Conservation (phyloP, 2,113 vertebrate genomes). For the Todiramphus saurophagus region DNA sequence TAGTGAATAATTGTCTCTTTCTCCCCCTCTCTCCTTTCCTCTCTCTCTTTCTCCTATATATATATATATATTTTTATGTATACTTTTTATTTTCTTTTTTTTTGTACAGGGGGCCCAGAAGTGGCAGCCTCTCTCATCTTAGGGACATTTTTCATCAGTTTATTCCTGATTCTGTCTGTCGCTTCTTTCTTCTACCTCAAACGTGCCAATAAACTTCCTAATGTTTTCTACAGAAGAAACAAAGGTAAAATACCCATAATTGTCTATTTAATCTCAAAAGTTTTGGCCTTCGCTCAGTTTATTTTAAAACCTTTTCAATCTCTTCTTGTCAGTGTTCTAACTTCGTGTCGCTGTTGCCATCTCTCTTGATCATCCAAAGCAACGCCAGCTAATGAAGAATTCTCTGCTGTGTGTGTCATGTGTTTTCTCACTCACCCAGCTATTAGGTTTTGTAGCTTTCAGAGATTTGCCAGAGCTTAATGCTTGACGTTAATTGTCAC, state of each 20-base stretch:
- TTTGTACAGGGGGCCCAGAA: slow-evolving; percentile 80
- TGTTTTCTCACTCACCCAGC: neutral
- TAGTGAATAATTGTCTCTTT: neutral
- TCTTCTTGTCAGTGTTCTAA: neutral
- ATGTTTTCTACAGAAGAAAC: slow-evolving; percentile 85
- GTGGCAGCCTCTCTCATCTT: slow-evolving; percentile 90
- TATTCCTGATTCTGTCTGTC: slow-evolving; percentile 90
- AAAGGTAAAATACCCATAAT: slow-evolving; percentile 78
- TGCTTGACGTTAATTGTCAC: neutral
- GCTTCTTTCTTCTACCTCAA: slow-evolving; percentile 98
- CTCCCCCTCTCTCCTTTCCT: neutral
- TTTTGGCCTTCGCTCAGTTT: neutral
- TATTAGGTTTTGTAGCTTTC: neutral
- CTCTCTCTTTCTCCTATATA: neutral
- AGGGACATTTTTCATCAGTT: slow-evolving; percentile 88
- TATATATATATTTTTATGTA: neutral
- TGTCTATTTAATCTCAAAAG: neutral
- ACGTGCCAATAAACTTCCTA: slow-evolving; percentile 87
- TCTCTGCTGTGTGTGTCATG: neutral
- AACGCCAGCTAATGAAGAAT: neutral
- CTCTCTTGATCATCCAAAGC: neutral
- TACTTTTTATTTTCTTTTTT: no score
- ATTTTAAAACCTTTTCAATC: neutral
- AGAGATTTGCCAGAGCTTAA: neutral
- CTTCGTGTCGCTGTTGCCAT: neutral